Percentiles rank a stretch among this genome's conserved stretches.
phyloP scores from a whole-genome alignment of 2,888 invertebrate genomes.

The Elmis aenea region DNA sequence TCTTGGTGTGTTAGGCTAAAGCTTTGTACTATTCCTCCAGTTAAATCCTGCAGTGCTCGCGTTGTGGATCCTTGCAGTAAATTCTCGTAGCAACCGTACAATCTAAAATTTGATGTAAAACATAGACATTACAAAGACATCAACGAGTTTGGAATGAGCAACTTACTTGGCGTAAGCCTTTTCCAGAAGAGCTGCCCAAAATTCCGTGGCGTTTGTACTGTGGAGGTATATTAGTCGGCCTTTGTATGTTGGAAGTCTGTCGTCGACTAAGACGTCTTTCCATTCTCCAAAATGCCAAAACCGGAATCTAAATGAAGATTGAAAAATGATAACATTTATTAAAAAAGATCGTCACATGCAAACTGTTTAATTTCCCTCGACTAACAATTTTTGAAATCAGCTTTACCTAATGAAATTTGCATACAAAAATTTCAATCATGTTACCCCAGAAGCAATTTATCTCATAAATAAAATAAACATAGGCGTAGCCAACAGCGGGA shows the following conservation, averaged over 20 bases:
- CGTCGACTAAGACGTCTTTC: conserved; percentile 71
- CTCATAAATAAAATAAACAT: no score
- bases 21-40: conserved; percentile 72
- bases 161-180: conserved; percentile 78
- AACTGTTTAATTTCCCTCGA: no score
- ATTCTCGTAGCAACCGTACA: conserved; percentile 66
- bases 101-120: no score
- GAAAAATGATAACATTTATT: no score
- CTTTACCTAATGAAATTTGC: no score
- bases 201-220: conserved; percentile 60
- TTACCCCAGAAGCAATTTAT: no score
- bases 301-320: conserved; percentile 53
- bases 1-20: conserved; percentile 62
- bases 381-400: no score
- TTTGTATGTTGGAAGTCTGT: conserved; percentile 66
- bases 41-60: conserved; percentile 66
- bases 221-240: conserved; percentile 59
- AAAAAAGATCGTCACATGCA: no score
- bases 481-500: no score
- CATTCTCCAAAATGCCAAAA: conserved; percentile 80
- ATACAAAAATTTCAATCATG: no score
- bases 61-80: conserved; percentile 61
- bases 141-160: no score
- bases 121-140: no score
- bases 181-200: conserved; percentile 73